These are phyloP conservation scores for Terrapene triunguis DNA, from an alignment of 2,113 vertebrate genomes.

Conservation along the genomic window DNA sequence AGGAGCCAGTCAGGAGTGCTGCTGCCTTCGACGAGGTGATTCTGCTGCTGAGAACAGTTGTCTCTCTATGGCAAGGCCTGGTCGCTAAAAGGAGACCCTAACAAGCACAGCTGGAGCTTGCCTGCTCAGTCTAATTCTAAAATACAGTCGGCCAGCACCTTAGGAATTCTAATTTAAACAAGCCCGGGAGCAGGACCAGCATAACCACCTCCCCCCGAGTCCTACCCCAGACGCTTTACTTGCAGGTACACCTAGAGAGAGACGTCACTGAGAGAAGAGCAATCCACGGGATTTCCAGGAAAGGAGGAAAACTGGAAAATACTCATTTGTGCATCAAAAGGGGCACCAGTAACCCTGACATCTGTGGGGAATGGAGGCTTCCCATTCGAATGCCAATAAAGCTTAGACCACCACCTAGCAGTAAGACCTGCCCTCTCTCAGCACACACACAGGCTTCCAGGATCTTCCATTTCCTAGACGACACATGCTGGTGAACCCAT, in stretches of 20 bases:
- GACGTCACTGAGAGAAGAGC: not conserved
- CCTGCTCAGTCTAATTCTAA: not conserved
- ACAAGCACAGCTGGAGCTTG: not conserved
- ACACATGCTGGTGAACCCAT: not conserved
- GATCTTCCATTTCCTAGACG: not conserved
- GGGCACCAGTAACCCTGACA: not conserved
- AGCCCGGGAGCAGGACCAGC: not conserved
- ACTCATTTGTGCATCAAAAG: not conserved
- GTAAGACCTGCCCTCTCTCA: not conserved
- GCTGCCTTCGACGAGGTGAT: not conserved
- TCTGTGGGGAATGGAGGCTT: not conserved
- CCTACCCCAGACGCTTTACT: not conserved
- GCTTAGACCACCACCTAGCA: not conserved
- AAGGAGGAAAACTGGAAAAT: not conserved
- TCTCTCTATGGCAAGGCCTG: not conserved
- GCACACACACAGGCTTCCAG: not conserved
- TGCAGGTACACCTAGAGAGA: not conserved
- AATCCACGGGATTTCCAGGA: not conserved
- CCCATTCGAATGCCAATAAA: not conserved
- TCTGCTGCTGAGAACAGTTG: not conserved
- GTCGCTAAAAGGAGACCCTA: not conserved
- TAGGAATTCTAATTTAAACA: not conserved
- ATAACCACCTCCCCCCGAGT: not conserved
- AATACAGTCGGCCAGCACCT: not conserved
- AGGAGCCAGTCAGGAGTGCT: not conserved